phyloP scores from a whole-genome alignment of 2,113 vertebrate genomes.

The Apistogramma diplotaenia region DNA sequence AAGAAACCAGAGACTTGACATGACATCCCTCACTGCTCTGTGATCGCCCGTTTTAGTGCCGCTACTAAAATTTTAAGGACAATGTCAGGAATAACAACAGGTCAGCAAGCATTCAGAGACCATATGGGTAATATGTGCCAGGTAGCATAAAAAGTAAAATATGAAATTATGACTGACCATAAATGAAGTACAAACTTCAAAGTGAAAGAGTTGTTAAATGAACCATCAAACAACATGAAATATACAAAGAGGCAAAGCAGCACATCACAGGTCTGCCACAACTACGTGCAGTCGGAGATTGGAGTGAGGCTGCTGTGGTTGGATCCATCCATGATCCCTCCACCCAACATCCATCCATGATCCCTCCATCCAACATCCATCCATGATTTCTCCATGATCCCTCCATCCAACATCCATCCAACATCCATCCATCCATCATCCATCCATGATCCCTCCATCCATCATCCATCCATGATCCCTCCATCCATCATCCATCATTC shows the following conservation, averaged over 20 bases:
- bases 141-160: background rate
- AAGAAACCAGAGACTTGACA: background rate
- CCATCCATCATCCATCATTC: no score
- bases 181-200: background rate
- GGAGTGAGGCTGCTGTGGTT: background rate
- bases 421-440: no score
- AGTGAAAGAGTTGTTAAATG: background rate
- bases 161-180: background rate
- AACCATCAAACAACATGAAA: background rate
- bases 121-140: background rate
- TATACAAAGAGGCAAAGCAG: background rate
- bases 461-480: no score
- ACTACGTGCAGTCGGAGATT: background rate
- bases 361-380: no score
- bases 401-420: no score
- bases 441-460: no score
- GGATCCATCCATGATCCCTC: no score
- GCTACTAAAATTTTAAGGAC: background rate
- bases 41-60: background rate
- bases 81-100: rapidly evolving
- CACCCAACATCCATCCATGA: no score
- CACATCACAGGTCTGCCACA: background rate
- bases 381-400: no score
- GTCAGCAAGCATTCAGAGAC: background rate
- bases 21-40: background rate